Conservation (phyloP, 2,888 invertebrate species). For the Scelioninae gen. 2 region DNA sequence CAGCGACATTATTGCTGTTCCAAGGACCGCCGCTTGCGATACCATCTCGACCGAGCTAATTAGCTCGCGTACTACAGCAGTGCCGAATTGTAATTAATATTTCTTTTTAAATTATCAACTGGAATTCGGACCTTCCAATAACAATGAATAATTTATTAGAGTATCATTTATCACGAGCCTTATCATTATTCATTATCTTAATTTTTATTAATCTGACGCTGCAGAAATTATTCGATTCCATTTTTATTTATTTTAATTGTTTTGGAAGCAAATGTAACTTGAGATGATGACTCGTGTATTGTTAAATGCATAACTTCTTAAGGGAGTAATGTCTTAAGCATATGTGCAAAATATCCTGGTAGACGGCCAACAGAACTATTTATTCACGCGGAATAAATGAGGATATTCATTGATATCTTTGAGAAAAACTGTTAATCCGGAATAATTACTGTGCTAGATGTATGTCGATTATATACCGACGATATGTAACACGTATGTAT, state of each 20-base stretch:
- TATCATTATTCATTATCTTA: slow-evolving; percentile 49
- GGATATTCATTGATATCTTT: no score
- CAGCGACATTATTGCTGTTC: slow-evolving; percentile 49
- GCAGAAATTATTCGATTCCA: slow-evolving; percentile 13
- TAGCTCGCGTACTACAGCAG: slow-evolving; percentile 59
- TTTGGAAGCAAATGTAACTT: no score
- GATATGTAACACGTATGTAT: no score
- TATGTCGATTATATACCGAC: no score
- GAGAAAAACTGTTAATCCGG: no score
- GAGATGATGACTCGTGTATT: no score
- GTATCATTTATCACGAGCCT: slow-evolving; percentile 25
- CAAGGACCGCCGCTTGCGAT: slow-evolving; percentile 47
- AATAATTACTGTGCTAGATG: no score
- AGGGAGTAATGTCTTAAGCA: no score
- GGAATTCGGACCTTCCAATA: slow-evolving; percentile 43
- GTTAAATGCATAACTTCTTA: no score
- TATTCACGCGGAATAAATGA: no score
- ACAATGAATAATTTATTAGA: slow-evolving; percentile 54
- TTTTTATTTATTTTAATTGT: not conserved
- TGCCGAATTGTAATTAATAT: slow-evolving; percentile 58
- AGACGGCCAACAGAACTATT: no score
- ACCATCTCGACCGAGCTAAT: slow-evolving; percentile 50
- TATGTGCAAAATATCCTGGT: no score
- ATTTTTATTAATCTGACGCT: slow-evolving; percentile 38
- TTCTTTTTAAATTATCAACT: slow-evolving; percentile 53